Percentiles rank a stretch among this genome's conserved stretches.
Evolutionary conservation across 2,888 invertebrate species (phyloP).

Genomic region (Saturnia pavonia): DNA sequence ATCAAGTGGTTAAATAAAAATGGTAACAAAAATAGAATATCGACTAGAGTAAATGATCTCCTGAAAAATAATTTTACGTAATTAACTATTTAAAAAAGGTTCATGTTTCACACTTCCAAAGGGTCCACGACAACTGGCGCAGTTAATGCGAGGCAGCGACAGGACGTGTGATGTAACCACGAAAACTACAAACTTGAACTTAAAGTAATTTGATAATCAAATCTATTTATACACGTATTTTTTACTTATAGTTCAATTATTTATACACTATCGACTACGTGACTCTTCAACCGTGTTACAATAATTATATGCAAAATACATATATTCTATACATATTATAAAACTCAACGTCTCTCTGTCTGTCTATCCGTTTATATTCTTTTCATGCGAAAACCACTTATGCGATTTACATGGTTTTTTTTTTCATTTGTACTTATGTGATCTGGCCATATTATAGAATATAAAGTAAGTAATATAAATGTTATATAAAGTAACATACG

Average conservation of each 20-base stretch:
- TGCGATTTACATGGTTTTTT: too few species aligned
- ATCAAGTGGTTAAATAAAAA: not conserved
- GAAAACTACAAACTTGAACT: constrained; percentile 29
- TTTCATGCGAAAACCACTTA: too few species aligned
- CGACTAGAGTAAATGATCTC: not conserved
- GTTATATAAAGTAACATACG: too few species aligned
- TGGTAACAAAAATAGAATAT: not conserved
- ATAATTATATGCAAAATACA: not conserved
- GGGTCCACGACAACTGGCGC: constrained; percentile 34
- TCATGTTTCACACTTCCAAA: constrained; percentile 24
- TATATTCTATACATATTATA: too few species aligned
- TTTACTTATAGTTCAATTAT: not conserved
- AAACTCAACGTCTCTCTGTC: too few species aligned
- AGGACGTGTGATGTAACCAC: constrained; percentile 38
- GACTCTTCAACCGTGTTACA: not conserved
- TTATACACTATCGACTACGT: not conserved
- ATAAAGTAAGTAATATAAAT: too few species aligned
- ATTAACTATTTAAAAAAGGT: constrained; percentile 11
- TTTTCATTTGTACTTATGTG: too few species aligned
- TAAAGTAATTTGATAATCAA: not conserved
- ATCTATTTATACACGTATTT: not conserved
- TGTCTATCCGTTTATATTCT: too few species aligned
- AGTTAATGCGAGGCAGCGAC: constrained; percentile 31
- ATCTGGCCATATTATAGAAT: too few species aligned
- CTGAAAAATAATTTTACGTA: not conserved